phyloP scores from a whole-genome alignment of 37 sponge, comb jelly and placozoan genomes.

The Axinella damicornis region DNA sequence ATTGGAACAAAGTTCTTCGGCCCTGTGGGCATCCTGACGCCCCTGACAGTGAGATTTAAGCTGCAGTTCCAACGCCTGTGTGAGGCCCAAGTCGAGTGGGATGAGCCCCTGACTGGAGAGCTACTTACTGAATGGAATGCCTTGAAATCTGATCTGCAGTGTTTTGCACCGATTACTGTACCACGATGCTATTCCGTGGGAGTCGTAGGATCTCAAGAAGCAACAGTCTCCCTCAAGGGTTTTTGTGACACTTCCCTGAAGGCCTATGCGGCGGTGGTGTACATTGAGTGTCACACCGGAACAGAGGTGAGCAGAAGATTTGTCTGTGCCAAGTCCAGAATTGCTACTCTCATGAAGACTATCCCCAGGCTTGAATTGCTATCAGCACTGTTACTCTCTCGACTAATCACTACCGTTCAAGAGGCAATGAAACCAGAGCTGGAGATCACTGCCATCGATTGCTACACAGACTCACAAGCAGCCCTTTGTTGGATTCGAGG shows the following conservation, averaged over 20 bases:
- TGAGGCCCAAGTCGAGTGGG: no score
- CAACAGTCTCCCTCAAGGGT: no score
- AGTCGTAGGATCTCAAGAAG: neutral
- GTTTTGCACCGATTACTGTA: neutral
- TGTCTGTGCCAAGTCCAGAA: no score
- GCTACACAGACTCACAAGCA: no score
- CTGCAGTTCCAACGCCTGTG: neutral
- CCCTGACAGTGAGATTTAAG: neutral
- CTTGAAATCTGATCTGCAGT: neutral
- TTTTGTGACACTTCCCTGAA: no score
- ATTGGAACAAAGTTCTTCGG: neutral
- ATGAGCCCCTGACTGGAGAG: neutral
- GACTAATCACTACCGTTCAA: conserved; percentile 1
- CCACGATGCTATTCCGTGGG: neutral
- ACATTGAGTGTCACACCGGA: neutral
- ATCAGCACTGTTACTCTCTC: no score
- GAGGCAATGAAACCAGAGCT: conserved; percentile 6
- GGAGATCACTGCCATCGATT: neutral
- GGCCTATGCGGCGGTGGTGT: no score
- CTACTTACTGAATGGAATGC: neutral
- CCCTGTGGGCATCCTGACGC: conserved; percentile 7
- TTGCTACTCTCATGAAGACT: neutral
- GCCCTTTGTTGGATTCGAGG: no score
- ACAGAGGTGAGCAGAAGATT: neutral
- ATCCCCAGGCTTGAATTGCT: no score